phyloP scores from a whole-genome alignment of 2,797 vertebrate species.

The Gambelia wislizenii region DNA sequence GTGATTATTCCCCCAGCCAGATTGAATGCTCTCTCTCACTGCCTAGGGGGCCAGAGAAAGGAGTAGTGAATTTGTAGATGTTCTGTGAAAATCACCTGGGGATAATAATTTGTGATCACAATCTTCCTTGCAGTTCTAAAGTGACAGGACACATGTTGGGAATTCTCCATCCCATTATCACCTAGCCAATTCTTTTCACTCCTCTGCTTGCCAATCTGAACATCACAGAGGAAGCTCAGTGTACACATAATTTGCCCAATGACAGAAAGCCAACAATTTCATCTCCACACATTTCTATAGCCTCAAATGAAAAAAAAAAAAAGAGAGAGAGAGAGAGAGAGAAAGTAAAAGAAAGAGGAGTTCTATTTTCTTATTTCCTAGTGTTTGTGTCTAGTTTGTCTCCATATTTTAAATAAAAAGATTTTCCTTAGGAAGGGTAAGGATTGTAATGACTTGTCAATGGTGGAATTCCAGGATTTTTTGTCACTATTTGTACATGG shows the following conservation, averaged over 20 bases:
- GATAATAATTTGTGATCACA: slow-evolving; percentile 23
- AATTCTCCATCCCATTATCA: slow-evolving; percentile 25
- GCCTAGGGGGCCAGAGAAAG: not conserved
- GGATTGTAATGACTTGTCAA: not conserved
- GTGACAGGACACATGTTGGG: slow-evolving; percentile 7
- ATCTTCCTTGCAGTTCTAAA: slow-evolving; percentile 19
- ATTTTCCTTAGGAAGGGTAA: not conserved
- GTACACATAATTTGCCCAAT: slow-evolving; percentile 18
- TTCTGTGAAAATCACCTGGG: slow-evolving; percentile 11
- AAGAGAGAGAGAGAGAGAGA: too few species aligned
- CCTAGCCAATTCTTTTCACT: slow-evolving; percentile 33
- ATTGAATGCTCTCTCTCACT: not conserved
- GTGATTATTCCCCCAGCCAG: not conserved
- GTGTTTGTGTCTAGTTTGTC: not conserved
- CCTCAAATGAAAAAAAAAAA: not conserved
- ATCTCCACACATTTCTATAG: slow-evolving; percentile 26
- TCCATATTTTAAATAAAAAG: not conserved
- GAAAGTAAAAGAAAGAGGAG: not conserved
- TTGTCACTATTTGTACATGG: not conserved
- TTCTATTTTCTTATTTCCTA: not conserved
- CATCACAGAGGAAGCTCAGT: slow-evolving; percentile 19
- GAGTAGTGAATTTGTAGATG: slow-evolving; percentile 10
- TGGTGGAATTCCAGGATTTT: not conserved
- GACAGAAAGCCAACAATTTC: slow-evolving; percentile 31
- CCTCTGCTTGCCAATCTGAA: slow-evolving; percentile 35